Evolutionary conservation across 2,113 vertebrate genomes (phyloP), one percentile per base, ranked within the genome.

Genomic region (Dicaeum eximium): DNA sequence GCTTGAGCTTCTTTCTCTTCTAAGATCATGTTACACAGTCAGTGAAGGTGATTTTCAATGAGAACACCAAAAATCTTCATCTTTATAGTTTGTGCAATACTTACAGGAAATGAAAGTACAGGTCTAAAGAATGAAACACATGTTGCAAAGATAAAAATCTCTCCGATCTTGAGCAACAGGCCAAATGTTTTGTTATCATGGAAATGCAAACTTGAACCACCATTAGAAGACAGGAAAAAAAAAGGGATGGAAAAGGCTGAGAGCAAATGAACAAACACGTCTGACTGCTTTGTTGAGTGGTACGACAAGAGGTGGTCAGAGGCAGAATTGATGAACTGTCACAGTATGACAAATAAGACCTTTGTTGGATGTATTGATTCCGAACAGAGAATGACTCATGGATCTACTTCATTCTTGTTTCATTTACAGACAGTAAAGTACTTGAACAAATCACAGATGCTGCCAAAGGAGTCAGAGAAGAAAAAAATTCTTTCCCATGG

Each of bases 281-380:
- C 86, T 93, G 65, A 77, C 86, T 86, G 73, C 86, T 92, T 88
- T 84, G 31, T 4, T 86, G 86, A 92, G 72, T 48, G 54, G 47
- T n/a, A 95, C 83, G 90, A 92, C 86, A 88, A 70, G 84, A 81
- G 73, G 4, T 87, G 48, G 80, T 93, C 12, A 6, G 83, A 89
- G 75, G 88, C 82, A 93, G 60, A 97, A 97, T 83, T 95, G 91
- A 97, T 91, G 95, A 95, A 95, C 91, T 97, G 95, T 89, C 94
- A 95, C 80, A 75, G 83, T 64, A 89, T 96, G 95, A 97, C 91
- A 95, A 88, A 92, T 89, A 95, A 93, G 91, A 93, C 91, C 94
- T 95, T 91, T 88, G 77, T 64, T 95, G 92, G 86, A 95, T 89
- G 83, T 93, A 96, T 91, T 93, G 95, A 96, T 96, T 93, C 80